A percentile compares a stretch with the other conserved stretches of the same genome.
These are phyloP conservation scores for Minunthozetes semirufus DNA, from an alignment of 2,888 invertebrate species.

Conservation along the genomic window DNA sequence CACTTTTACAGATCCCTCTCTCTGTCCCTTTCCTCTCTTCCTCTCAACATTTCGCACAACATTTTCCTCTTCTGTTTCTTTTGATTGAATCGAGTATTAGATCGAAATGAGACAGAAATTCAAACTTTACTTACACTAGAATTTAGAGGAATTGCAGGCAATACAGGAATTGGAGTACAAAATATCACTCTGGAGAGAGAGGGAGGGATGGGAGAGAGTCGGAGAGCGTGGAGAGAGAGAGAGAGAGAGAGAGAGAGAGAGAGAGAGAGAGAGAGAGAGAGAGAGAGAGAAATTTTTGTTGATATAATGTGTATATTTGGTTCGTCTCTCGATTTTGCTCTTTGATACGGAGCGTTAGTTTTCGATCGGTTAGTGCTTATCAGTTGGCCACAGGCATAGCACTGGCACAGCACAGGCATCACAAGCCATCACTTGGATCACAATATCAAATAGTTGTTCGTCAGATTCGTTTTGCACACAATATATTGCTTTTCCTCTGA, in stretches of 20 bases:
- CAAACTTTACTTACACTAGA: not conserved
- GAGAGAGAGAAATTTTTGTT: not conserved
- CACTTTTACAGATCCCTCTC: too few relatives aligned
- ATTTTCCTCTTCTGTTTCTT: not conserved
- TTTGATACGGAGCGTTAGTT: constrained; percentile 27
- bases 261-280: constrained; percentile 21
- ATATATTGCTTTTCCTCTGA: not conserved
- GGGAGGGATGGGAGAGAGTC: constrained; percentile 18
- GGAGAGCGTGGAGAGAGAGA: not conserved
- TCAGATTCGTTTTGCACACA: not conserved
- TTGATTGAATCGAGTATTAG: not conserved
- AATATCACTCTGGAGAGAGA: not conserved
- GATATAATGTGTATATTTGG: constrained; percentile 6
- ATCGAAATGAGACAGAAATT: not conserved
- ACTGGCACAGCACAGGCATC: constrained; percentile 6
- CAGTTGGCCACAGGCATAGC: constrained; percentile 30
- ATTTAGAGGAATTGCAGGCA: not conserved
- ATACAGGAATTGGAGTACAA: too few relatives aligned
- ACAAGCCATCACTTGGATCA: not conserved
- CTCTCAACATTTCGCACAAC: not conserved
- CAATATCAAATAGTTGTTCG: constrained; percentile 4
- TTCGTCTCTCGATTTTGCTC: constrained; percentile 10
- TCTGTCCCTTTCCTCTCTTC: not conserved
- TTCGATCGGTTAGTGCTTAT: constrained; percentile 31
- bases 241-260: constrained; percentile 27